Evolutionary conservation across 2,113 vertebrate genomes (phyloP).

Genomic region (Sorex araneus): DNA sequence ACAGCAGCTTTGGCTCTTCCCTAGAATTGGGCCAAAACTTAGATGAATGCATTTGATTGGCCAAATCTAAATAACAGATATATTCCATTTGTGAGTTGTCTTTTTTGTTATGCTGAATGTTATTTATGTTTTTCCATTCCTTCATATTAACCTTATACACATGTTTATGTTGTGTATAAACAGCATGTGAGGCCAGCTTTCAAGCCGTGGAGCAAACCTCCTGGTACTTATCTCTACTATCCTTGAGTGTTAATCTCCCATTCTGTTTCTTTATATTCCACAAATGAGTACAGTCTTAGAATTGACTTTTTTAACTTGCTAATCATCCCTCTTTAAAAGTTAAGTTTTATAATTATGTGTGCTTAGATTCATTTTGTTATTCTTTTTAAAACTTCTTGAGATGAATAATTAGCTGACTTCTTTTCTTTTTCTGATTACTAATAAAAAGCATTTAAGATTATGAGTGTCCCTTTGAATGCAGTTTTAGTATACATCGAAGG

Average conservation of each 20-base stretch:
- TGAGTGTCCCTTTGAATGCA: neutral
- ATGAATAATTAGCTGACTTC: slow-evolving; percentile 11
- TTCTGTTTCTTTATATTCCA: too few species aligned
- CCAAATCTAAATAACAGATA: slow-evolving; percentile 26
- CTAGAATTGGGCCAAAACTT: neutral
- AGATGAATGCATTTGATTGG: neutral
- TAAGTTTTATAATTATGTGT: neutral
- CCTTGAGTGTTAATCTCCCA: too few species aligned
- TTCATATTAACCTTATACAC: neutral
- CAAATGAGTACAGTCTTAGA: too few species aligned
- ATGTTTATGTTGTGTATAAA: slow-evolving; percentile 15
- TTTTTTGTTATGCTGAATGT: slow-evolving; percentile 19
- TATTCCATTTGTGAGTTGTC: neutral
- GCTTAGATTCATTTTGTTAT: slow-evolving; percentile 6
- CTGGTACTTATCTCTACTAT: too few species aligned
- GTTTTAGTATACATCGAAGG: neutral
- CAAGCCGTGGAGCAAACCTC: too few species aligned
- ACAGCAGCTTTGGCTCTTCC: neutral
- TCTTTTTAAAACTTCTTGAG: neutral
- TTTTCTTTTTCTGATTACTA: slow-evolving; percentile 47
- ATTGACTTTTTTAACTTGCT: neutral
- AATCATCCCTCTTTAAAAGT: slow-evolving; percentile 41
- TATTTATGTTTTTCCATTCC: slow-evolving; percentile 13
- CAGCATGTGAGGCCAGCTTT: too few species aligned
- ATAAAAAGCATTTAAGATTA: neutral